These are phyloP conservation scores for Lithobius niger DNA, from an alignment of 1,140 invertebrate species.

Conservation along the genomic window DNA sequence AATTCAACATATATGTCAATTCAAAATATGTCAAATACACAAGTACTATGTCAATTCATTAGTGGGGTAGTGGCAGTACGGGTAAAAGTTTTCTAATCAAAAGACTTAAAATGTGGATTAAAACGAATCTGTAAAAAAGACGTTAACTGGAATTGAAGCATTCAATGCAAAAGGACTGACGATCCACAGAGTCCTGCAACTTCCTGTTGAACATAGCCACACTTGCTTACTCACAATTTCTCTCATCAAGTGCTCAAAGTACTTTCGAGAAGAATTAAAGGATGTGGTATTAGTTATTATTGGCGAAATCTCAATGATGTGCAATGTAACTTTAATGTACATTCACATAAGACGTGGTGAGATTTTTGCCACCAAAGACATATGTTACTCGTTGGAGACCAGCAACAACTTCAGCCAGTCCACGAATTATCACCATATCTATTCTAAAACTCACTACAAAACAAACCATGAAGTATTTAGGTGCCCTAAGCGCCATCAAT, in stretches of 20 bases:
- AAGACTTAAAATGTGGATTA: not conserved
- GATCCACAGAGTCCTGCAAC: slow-evolving; percentile 12
- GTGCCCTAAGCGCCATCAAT: too few species aligned
- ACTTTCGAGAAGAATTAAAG: slow-evolving; percentile 4
- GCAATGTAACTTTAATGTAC: not conserved
- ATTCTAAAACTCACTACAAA: not conserved
- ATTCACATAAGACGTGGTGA: not conserved
- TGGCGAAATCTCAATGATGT: slow-evolving; percentile 6
- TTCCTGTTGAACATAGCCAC: slow-evolving; percentile 9
- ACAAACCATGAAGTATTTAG: not conserved
- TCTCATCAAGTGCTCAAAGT: slow-evolving; percentile 5
- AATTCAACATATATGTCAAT: too few species aligned
- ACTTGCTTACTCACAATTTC: not conserved
- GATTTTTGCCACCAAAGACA: slow-evolving; percentile 4
- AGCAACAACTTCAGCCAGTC: not conserved
- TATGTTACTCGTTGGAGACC: not conserved
- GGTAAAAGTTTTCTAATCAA: slow-evolving; percentile 10
- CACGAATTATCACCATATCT: not conserved
- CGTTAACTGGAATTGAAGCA: slow-evolving; percentile 14
- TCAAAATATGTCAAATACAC: too few species aligned
- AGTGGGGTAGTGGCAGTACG: slow-evolving; percentile 1
- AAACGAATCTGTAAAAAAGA: slow-evolving; percentile 6
- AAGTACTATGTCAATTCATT: too few species aligned
- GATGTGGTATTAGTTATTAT: slow-evolving; percentile 11
- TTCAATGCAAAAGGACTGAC: slow-evolving; percentile 13